A percentile compares a stretch with the other conserved stretches of the same genome.
Conservation (phyloP, 1,140 invertebrate species). For the Micrasema longulum region DNA sequence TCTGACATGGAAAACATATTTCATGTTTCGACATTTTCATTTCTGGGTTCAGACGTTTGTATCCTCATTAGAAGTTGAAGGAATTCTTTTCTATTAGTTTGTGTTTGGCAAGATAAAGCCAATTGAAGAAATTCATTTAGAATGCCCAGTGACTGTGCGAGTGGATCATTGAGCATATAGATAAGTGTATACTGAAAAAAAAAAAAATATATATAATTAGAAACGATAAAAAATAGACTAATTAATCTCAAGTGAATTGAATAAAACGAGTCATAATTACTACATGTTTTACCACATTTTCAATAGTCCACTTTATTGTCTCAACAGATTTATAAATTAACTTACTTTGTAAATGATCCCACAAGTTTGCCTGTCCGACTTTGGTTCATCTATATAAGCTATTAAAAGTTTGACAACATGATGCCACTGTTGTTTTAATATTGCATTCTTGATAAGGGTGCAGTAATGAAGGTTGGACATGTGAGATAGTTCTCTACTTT, state of each 20-base stretch:
- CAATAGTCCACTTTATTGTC: too few species aligned
- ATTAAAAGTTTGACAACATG: conserved; percentile 44
- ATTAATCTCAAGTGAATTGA: too few species aligned
- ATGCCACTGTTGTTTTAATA: conserved; percentile 41
- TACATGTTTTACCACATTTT: too few species aligned
- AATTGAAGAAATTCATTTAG: conserved; percentile 42
- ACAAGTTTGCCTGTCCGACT: conserved; percentile 9
- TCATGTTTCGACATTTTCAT: not conserved
- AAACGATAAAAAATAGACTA: too few species aligned
- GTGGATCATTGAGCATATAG: conserved; percentile 40
- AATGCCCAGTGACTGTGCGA: conserved; percentile 20
- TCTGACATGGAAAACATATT: too few species aligned
- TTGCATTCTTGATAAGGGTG: conserved; percentile 43
- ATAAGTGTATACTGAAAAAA: conserved; percentile 48
- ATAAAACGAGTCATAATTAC: too few species aligned
- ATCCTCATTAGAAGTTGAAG: conserved; percentile 31
- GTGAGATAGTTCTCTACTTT: conserved; percentile 1
- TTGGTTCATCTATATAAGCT: conserved; percentile 42
- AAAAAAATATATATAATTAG: too few species aligned
- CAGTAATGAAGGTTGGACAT: conserved; percentile 39
- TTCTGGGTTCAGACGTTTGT: not conserved
- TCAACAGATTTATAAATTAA: too few species aligned
- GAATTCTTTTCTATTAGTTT: conserved; percentile 17
- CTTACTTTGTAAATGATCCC: conserved; percentile 46
- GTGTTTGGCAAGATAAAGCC: conserved; percentile 35